Evolutionary conservation across 1,140 invertebrate genomes (phyloP).

Genomic region (Eurosta solidaginis): DNA sequence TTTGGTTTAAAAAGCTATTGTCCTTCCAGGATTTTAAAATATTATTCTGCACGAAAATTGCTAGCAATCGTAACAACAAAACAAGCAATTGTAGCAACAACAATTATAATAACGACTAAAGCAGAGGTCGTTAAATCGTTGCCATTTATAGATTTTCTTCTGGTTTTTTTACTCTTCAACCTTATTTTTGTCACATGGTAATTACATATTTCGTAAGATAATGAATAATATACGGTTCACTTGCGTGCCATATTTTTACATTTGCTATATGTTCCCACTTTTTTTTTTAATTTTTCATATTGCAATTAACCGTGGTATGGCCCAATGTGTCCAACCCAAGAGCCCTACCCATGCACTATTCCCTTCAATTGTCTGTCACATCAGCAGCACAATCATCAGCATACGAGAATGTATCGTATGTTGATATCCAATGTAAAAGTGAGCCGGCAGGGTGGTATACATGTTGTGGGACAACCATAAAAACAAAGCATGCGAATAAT

Average conservation of each 20-base stretch:
- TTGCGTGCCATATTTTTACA: background rate
- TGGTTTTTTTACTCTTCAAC: too few species aligned
- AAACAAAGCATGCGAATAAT: background rate
- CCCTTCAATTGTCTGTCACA: background rate
- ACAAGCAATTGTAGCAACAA: too few species aligned
- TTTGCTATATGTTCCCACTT: background rate
- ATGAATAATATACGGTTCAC: conserved; percentile 20
- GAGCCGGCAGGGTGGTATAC: background rate
- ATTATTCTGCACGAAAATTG: too few species aligned
- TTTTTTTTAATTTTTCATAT: background rate
- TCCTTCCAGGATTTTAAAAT: too few species aligned
- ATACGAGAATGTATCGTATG: conserved; percentile 9
- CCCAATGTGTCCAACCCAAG: background rate
- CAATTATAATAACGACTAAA: too few species aligned
- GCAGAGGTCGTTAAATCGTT: too few species aligned
- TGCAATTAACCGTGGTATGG: background rate
- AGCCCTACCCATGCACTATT: background rate
- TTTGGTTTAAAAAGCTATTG: too few species aligned
- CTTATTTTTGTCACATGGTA: background rate
- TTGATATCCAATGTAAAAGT: background rate
- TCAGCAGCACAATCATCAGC: background rate
- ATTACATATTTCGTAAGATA: conserved; percentile 22
- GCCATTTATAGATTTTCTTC: too few species aligned
- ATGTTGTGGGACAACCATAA: too few species aligned
- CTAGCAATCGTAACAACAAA: too few species aligned